phyloP scores from a whole-genome alignment of 1,140 invertebrate species.

The Battus philenor region DNA sequence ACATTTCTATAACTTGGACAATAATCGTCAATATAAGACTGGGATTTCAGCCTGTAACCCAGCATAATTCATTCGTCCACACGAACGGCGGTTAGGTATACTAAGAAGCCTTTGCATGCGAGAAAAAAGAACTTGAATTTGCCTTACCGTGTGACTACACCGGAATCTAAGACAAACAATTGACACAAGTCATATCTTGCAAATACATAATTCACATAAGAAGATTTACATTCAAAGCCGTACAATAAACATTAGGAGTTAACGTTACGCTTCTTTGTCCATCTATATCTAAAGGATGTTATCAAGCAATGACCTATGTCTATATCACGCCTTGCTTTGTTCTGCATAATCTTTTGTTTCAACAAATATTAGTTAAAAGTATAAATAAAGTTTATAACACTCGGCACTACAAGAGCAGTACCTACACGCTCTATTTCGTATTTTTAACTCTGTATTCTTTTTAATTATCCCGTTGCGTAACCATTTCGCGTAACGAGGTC shows the following conservation, averaged over 20 bases:
- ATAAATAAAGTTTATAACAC: too few relatives aligned
- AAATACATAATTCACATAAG: neutral
- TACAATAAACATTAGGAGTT: neutral
- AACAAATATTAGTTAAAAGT: neutral
- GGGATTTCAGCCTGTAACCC: too few relatives aligned
- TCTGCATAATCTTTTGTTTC: conserved; percentile 1
- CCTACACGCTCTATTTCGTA: conserved; percentile 12
- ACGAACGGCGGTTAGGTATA: too few relatives aligned
- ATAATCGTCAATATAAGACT: too few relatives aligned
- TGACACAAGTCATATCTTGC: too few relatives aligned
- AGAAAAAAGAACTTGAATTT: too few relatives aligned
- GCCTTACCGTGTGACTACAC: too few relatives aligned
- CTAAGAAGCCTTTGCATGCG: too few relatives aligned
- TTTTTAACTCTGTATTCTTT: conserved; percentile 27
- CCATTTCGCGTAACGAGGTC: conserved; percentile 48
- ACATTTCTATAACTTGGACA: too few relatives aligned
- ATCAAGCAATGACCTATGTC: conserved; percentile 2
- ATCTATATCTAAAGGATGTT: neutral
- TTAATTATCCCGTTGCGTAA: conserved; percentile 50
- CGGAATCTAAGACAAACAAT: too few relatives aligned
- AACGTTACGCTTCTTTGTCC: neutral
- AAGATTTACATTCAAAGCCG: neutral
- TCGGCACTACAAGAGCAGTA: conserved; percentile 3
- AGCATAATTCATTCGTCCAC: too few relatives aligned
- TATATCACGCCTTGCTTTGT: neutral